A percentile compares a stretch with the other conserved stretches of the same genome.
Evolutionary conservation across 2,797 vertebrate species (phyloP).

Genomic region (Cephalopachus bancanus): DNA sequence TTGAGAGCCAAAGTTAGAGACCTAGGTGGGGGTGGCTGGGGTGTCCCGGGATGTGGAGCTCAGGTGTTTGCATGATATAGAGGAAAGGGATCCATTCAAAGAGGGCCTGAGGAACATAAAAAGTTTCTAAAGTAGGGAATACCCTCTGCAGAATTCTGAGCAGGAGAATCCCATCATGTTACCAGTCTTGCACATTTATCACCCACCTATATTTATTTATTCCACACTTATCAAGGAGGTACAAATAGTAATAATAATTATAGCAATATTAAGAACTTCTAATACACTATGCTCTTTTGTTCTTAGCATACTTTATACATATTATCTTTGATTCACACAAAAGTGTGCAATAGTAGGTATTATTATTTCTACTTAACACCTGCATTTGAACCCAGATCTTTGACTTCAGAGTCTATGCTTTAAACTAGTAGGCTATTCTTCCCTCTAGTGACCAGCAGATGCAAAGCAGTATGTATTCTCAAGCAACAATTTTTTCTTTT

Average conservation of each 20-base stretch:
- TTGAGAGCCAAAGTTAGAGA: neutral
- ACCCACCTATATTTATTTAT: neutral
- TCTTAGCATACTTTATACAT: too few relatives aligned
- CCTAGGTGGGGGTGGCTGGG: neutral
- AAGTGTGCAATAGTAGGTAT: neutral
- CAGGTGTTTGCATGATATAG: neutral
- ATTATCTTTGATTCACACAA: neutral
- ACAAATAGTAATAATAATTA: neutral
- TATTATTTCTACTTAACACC: neutral
- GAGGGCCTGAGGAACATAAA: neutral
- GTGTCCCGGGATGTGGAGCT: neutral
- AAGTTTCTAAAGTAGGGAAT: neutral
- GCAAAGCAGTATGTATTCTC: neutral
- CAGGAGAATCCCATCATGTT: neutral
- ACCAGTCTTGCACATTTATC: neutral
- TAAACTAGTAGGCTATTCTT: neutral
- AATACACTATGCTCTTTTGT: neutral
- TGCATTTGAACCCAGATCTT: neutral
- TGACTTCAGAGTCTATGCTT: neutral
- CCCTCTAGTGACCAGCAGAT: neutral
- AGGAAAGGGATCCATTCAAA: neutral
- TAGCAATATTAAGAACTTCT: neutral
- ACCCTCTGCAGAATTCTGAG: neutral
- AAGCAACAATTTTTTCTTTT: neutral
- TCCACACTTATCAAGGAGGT: neutral